phyloP scores from a whole-genome alignment of 1,140 invertebrate species.

The Ephestia elutella region DNA sequence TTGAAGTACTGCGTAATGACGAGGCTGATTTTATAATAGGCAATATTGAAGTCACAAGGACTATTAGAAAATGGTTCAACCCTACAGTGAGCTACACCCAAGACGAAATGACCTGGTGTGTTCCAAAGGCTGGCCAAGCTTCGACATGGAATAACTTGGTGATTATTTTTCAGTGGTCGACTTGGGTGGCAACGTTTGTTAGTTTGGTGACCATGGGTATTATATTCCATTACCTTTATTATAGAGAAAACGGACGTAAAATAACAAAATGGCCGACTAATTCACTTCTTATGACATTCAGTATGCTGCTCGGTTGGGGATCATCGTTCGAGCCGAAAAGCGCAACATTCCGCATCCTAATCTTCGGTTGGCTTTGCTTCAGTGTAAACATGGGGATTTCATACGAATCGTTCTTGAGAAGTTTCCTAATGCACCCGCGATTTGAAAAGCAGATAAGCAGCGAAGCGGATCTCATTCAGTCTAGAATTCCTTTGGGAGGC shows the following conservation, averaged over 20 bases:
- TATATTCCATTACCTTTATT: slow-evolving; percentile 62
- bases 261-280: slow-evolving; percentile 66
- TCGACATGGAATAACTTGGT: slow-evolving; percentile 67
- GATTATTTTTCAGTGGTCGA: slow-evolving; percentile 68
- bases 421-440: slow-evolving; percentile 70
- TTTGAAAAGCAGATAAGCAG: slow-evolving; percentile 67
- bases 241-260: slow-evolving; percentile 45
- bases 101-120: slow-evolving; percentile 71
- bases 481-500: slow-evolving; percentile 59
- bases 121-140: slow-evolving; percentile 54
- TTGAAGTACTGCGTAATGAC: slow-evolving; percentile 47
- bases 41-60: slow-evolving; percentile 66
- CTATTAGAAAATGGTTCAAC: slow-evolving; percentile 62
- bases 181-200: slow-evolving; percentile 58
- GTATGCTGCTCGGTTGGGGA: slow-evolving; percentile 70
- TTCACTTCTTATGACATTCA: slow-evolving; percentile 67
- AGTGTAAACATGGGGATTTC: slow-evolving; percentile 69
- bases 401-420: slow-evolving; percentile 70
- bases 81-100: slow-evolving; percentile 67
- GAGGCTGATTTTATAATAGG: slow-evolving; percentile 62
- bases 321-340: slow-evolving; percentile 57
- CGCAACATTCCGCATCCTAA: slow-evolving; percentile 60
- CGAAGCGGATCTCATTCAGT: slow-evolving; percentile 59
- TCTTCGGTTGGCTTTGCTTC: slow-evolving; percentile 68
- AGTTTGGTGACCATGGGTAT: slow-evolving; percentile 55